Percentiles rank a stretch among this genome's conserved stretches.
Conservation (phyloP, 2,113 vertebrate genomes). For the Sebastes fasciatus region DNA sequence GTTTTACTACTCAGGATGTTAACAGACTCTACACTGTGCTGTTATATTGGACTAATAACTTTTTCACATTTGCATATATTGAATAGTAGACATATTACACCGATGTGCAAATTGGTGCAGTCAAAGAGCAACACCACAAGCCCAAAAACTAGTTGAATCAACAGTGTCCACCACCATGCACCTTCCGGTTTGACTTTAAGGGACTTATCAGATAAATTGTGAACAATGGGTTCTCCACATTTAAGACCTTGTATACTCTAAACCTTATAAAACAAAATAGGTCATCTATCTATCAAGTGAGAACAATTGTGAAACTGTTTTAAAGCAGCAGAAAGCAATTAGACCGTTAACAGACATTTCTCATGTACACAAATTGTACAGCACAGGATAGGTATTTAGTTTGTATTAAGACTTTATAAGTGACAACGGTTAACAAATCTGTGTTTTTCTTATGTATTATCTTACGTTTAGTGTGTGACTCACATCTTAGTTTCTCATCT, state of each 20-base stretch:
- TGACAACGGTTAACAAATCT: no score
- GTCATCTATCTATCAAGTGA: no score
- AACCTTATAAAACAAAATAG: not conserved
- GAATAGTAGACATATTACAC: not conserved
- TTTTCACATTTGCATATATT: not conserved
- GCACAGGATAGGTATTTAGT: not conserved
- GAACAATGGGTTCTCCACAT: not conserved
- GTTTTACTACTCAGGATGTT: not conserved
- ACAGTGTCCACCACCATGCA: not conserved
- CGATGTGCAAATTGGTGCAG: not conserved
- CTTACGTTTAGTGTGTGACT: not conserved
- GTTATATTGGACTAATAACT: not conserved
- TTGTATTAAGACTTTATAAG: not conserved
- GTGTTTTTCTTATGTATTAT: fast-evolving
- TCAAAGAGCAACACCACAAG: no score
- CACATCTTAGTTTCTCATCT: not conserved
- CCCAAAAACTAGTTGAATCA: not conserved
- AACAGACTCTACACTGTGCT: no score
- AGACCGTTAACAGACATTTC: not conserved
- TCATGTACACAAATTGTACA: not conserved
- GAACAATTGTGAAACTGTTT: no score
- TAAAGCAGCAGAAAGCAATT: not conserved
- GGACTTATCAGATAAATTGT: not conserved
- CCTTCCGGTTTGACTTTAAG: not conserved
- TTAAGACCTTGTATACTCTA: not conserved